Evolutionary conservation across 2,113 vertebrate genomes (phyloP), one percentile per base, ranked within the genome.

Genomic region (Lonchura striata): DNA sequence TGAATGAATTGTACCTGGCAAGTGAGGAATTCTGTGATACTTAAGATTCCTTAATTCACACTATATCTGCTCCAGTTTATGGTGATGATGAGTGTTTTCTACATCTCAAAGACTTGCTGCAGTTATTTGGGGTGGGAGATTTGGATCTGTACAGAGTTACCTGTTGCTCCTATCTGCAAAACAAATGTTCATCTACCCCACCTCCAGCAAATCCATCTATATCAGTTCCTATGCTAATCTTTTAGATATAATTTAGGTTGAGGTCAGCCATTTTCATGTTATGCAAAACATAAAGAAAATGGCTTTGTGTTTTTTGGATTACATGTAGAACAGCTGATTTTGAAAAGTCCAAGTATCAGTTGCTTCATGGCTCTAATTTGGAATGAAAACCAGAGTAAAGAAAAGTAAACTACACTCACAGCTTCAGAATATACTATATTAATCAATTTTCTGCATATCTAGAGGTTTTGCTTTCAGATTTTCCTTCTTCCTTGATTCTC

Each of bases 51-150:
- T 41, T 41, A 66, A 64, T 12, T 78, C 19, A 56, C 24, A 54
- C 5, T 59, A 78, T 0, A 0, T 21, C 9, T 2, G 2, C 50
- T 80, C 23, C 30, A 75, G 19, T 13, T 85, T 76, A 37, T 0
- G 1, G 77, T 52, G 52, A 31, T 79, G 37, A 54, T 52, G 63
- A 69, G 41, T 22, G 24, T 57, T 68, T 75, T 68, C 41, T 60
- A 44, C 11, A 11, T 88, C 54, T 70, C 18, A 44, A 20, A 78
- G 27, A 19, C 17, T 79, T 64, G 21, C 22, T 57, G 70, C 57
- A 72, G 24, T 66, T 42, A 60, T 13, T 21, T 60, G 60, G 11
- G 8, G 16, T 1, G 5, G 23, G 11, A 78, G 18, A 47, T 64
- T 46, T 39, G 63, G 49, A 64, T n/a, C 35, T 80, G 18, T 39